Conservation (phyloP, 2,113 vertebrate genomes). For the Rhea pennata region DNA sequence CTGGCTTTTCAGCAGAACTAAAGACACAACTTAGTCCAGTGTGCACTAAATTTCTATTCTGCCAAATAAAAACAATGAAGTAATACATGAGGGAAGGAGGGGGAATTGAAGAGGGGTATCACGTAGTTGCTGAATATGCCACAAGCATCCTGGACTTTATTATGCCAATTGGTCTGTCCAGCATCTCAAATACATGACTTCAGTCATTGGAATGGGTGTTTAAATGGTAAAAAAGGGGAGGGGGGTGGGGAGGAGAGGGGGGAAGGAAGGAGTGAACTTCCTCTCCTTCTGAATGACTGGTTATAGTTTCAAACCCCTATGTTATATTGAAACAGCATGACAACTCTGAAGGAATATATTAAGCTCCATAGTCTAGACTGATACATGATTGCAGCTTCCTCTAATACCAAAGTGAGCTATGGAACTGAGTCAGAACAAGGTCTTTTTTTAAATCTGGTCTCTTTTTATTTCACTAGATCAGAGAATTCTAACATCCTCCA, state of each 20-base stretch:
- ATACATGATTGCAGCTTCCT: background rate
- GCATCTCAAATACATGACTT: background rate
- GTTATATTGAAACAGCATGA: background rate
- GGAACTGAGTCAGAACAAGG: background rate
- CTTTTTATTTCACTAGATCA: background rate
- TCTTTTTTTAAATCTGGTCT: background rate
- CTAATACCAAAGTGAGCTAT: background rate
- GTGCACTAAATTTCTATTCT: background rate
- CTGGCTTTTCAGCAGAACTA: background rate
- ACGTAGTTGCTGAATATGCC: background rate
- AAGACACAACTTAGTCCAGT: background rate
- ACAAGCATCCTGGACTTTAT: background rate
- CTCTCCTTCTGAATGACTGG: background rate
- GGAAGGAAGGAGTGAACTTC: background rate
- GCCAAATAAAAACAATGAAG: background rate
- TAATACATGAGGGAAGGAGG: background rate
- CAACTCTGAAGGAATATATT: background rate
- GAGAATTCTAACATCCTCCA: background rate
- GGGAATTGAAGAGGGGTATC: no score
- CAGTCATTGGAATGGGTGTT: background rate
- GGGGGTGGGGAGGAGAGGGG: accelerated
- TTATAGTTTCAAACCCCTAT: background rate
- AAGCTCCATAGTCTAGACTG: background rate
- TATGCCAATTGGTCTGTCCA: background rate
- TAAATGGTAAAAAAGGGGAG: background rate